Evolutionary conservation across 2,888 invertebrate genomes (phyloP).

Genomic region (Caenorhabditis auriculariae): DNA sequence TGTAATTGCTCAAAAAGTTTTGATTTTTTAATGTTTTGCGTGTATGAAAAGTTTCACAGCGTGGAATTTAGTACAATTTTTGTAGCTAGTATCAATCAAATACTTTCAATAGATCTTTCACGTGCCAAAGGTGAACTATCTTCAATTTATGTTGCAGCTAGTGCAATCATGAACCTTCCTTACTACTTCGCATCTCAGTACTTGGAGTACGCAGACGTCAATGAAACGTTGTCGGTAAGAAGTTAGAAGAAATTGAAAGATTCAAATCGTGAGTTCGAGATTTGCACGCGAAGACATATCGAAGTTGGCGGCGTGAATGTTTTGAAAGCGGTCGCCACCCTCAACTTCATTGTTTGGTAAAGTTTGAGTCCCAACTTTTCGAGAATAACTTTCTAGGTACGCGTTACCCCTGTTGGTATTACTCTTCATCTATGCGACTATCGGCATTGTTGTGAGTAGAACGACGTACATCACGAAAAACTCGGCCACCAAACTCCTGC

Average conservation of each 20-base stretch:
- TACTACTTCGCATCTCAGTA: conserved; percentile 55
- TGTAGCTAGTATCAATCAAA: no score
- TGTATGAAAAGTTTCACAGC: no score
- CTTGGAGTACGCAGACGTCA: conserved; percentile 43
- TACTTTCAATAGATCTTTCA: no score
- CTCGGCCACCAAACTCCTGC: conserved; percentile 34
- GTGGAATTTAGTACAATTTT: no score
- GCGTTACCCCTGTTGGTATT: conserved; percentile 63
- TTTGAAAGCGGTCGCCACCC: conserved; percentile 51
- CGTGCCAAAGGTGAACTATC: not conserved
- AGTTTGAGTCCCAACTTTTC: conserved; percentile 3
- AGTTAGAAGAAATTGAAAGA: not conserved
- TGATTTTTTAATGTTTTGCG: no score
- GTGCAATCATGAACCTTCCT: conserved; percentile 54
- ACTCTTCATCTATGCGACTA: conserved; percentile 64
- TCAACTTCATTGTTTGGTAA: conserved; percentile 58
- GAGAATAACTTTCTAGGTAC: conserved; percentile 54
- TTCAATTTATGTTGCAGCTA: conserved; percentile 22
- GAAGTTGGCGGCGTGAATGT: conserved; percentile 47
- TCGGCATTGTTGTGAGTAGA: conserved; percentile 61
- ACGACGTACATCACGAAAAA: conserved; percentile 37
- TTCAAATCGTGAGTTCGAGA: conserved; percentile 22
- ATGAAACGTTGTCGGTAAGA: conserved; percentile 37
- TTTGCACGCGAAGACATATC: conserved; percentile 48
- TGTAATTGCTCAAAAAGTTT: no score